Conservation (phyloP, 2,888 invertebrate genomes). For the Polydrusus cervinus region DNA sequence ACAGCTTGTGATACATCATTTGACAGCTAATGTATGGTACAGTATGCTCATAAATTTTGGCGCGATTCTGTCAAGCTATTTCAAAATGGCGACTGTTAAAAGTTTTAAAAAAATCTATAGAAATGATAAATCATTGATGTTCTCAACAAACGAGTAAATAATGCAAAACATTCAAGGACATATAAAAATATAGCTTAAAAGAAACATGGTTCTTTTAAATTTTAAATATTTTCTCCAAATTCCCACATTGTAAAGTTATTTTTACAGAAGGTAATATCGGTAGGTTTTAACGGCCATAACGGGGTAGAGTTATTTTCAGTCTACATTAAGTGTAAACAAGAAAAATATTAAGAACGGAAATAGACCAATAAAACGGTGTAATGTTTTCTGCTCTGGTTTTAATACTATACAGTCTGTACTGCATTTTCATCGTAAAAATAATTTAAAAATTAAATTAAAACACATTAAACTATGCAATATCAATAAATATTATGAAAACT, state of each 20-base stretch:
- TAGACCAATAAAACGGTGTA: conserved; percentile 32
- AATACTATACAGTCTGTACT: neutral
- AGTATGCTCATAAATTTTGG: too few species aligned
- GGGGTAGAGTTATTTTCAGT: conserved; percentile 26
- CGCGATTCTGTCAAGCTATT: too few species aligned
- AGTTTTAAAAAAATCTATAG: too few species aligned
- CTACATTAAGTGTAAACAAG: conserved; percentile 35
- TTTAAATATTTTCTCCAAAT: neutral
- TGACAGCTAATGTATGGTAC: too few species aligned
- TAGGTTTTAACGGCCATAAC: neutral
- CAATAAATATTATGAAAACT: neutral
- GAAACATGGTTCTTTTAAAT: too few species aligned
- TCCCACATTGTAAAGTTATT: neutral
- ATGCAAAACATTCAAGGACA: too few species aligned
- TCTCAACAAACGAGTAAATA: too few species aligned
- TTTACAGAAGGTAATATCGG: neutral
- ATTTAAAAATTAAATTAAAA: neutral
- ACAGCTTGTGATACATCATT: too few species aligned
- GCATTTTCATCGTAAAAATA: neutral
- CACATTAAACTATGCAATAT: neutral
- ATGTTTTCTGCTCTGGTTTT: conserved; percentile 20
- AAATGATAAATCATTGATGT: too few species aligned
- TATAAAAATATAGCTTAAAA: too few species aligned
- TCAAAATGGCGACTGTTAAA: too few species aligned
- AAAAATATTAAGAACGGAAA: conserved; percentile 38